Evolutionary conservation across 2,888 invertebrate species (phyloP).

Genomic region (Linnaemya tessellans): DNA sequence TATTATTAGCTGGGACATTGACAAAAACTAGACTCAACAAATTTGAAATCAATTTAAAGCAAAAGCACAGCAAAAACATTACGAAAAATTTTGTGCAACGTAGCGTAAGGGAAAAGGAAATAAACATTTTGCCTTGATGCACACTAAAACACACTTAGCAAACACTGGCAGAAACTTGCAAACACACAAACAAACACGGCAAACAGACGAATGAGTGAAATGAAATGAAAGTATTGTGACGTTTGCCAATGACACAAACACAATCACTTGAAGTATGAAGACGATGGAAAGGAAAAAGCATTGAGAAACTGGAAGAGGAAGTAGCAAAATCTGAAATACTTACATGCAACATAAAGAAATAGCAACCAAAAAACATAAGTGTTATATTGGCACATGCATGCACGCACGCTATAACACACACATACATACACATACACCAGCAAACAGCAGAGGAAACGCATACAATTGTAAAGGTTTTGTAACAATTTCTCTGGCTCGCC

Average conservation of each 20-base stretch:
- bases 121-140: slow-evolving; percentile 66
- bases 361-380: slow-evolving; percentile 36
- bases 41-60: slow-evolving; percentile 48
- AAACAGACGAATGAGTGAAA: slow-evolving; percentile 43
- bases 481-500: slow-evolving; percentile 23
- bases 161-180: slow-evolving; percentile 23
- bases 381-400: slow-evolving; percentile 34
- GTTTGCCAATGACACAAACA: slow-evolving; percentile 62
- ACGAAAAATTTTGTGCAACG: slow-evolving; percentile 53
- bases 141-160: slow-evolving; percentile 49
- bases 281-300: slow-evolving; percentile 4
- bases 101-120: slow-evolving; percentile 60
- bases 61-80: slow-evolving; percentile 1
- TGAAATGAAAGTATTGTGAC: slow-evolving; percentile 58
- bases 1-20: slow-evolving; percentile 21
- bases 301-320: slow-evolving; percentile 21
- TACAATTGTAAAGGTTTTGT: slow-evolving; percentile 27
- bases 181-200: not conserved
- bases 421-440: slow-evolving; percentile 32
- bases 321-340: slow-evolving; percentile 44
- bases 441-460: not conserved
- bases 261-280: slow-evolving; percentile 23
- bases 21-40: slow-evolving; percentile 34
- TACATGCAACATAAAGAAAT: slow-evolving; percentile 24
- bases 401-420: slow-evolving; percentile 30